phyloP scores from a whole-genome alignment of 2,797 vertebrate species.

The Lacerta bilineata region DNA sequence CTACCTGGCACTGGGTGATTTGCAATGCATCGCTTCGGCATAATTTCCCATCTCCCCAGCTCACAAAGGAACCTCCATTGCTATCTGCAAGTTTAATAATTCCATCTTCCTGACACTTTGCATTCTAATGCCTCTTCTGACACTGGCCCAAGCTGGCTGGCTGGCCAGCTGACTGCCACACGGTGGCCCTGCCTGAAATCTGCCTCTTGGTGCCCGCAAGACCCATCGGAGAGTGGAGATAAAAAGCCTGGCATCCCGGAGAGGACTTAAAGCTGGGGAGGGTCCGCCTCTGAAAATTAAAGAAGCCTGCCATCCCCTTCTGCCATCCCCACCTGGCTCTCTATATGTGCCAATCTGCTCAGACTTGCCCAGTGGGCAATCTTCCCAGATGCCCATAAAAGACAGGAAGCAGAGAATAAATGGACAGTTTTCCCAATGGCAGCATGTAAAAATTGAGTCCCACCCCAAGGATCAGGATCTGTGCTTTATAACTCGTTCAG shows the following conservation, averaged over 20 bases:
- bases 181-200: constrained; percentile 42
- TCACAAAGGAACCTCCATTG: constrained; percentile 78
- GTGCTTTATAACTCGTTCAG: no score
- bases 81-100: constrained; percentile 77
- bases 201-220: constrained; percentile 32
- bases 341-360: not conserved
- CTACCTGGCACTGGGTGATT: constrained; percentile 73
- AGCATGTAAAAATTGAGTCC: no score
- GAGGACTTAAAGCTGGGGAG: not conserved
- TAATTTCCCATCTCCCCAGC: constrained; percentile 77
- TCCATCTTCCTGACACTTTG: constrained; percentile 70
- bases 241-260: constrained; percentile 20
- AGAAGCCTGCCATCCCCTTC: no score
- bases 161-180: constrained; percentile 37
- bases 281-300: rapidly evolving
- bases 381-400: not conserved
- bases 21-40: constrained; percentile 80
- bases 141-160: constrained; percentile 47
- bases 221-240: constrained; percentile 11
- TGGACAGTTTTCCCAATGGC: no score
- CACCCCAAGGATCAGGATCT: no score
- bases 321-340: not conserved
- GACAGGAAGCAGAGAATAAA: no score
- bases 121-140: constrained; percentile 70
- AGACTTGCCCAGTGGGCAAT: not conserved